Conservation (phyloP, 2,113 vertebrate species). For the human region DNA sequence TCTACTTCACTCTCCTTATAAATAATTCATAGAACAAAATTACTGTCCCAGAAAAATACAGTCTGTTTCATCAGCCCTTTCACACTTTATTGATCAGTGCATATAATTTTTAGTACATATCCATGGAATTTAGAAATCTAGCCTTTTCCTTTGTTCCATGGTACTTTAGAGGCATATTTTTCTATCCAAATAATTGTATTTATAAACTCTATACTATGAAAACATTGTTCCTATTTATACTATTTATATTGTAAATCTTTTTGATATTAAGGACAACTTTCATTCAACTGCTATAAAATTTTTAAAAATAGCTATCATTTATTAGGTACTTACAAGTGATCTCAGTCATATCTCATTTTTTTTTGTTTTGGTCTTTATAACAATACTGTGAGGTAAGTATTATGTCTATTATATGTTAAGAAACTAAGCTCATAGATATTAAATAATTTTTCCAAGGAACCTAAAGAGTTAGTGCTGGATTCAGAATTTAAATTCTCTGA, state of each 20-base stretch:
- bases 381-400: not conserved
- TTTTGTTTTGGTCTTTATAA: not conserved
- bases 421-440: not conserved
- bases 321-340: not conserved
- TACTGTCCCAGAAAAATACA: conserved; percentile 92
- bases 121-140: conserved; percentile 54
- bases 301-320: not conserved
- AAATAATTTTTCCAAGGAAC: not conserved
- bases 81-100: conserved; percentile 81
- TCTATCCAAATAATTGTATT: conserved; percentile 1
- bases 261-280: not conserved
- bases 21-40: conserved; percentile 95
- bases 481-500: not conserved
- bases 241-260: not conserved
- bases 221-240: not conserved
- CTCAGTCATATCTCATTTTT: not conserved
- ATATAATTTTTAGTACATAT: conserved; percentile 77
- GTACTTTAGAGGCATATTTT: not conserved
- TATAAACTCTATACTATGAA: not conserved
- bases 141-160: not conserved
- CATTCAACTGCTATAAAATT: not conserved
- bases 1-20: conserved; percentile 86
- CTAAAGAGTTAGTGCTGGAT: not conserved
- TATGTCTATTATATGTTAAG: not conserved
- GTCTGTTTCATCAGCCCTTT: conserved; percentile 88